A percentile compares a stretch with the other conserved stretches of the same genome.
These are phyloP conservation scores for Julus scanicus DNA, from an alignment of 2,888 invertebrate genomes.

Conservation along the genomic window DNA sequence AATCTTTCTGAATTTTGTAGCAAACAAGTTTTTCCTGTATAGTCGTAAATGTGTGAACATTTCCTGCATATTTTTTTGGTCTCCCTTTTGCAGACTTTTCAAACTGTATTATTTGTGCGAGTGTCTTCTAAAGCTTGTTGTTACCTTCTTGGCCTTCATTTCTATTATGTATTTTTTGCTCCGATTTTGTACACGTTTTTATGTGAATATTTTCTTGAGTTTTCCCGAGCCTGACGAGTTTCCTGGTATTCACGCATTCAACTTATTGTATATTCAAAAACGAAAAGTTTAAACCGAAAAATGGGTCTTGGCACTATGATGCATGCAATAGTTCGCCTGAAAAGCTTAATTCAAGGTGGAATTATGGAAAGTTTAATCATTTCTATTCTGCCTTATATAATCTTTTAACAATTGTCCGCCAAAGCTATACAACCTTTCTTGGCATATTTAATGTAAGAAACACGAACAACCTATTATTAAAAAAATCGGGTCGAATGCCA, in stretches of 20 bases:
- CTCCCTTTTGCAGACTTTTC: neutral
- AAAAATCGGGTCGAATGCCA: constrained; percentile 26
- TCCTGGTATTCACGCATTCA: neutral
- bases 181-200: neutral
- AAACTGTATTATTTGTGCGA: neutral
- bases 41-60: neutral
- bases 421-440: neutral
- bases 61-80: neutral
- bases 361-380: constrained; percentile 19
- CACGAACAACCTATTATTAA: neutral
- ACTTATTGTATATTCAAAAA: neutral
- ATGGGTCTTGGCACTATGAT: neutral
- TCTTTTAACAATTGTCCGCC: neutral
- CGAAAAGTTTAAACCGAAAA: neutral
- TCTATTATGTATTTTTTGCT: constrained; percentile 1
- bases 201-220: neutral
- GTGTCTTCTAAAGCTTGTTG: neutral
- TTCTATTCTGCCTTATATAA: neutral
- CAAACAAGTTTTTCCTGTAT: neutral
- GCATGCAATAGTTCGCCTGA: neutral
- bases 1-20: too few species aligned
- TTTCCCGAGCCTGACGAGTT: constrained; percentile 1
- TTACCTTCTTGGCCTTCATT: constrained; percentile 18
- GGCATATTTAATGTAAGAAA: neutral
- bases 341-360: constrained; percentile 27